Evolutionary conservation across 2,797 vertebrate genomes (phyloP).

Genomic region (Syncerus caffer): DNA sequence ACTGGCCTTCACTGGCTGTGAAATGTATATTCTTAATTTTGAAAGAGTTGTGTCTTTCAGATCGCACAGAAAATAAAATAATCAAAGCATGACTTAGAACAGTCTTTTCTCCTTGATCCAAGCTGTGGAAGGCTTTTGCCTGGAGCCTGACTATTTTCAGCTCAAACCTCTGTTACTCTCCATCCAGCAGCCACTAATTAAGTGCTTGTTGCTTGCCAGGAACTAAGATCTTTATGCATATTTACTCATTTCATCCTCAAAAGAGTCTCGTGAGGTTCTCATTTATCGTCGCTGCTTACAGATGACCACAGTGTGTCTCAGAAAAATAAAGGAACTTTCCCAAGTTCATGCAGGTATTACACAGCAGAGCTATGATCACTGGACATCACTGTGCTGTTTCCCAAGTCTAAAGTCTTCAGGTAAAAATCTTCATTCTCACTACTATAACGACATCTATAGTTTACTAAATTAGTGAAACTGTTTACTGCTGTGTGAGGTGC

Average conservation of each 20-base stretch:
- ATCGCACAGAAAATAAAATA: neutral
- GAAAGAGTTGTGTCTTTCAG: neutral
- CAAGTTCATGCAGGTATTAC: neutral
- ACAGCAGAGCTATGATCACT: neutral
- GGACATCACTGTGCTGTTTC: neutral
- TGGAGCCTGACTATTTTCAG: neutral
- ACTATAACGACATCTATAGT: neutral
- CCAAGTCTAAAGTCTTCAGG: neutral
- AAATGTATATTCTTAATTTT: neutral
- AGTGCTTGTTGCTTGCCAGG: conserved; percentile 4
- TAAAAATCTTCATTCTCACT: neutral
- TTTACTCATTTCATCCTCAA: neutral
- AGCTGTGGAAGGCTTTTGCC: neutral
- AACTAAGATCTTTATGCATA: neutral
- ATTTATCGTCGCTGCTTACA: neutral
- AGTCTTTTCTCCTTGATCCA: neutral
- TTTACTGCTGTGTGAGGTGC: neutral
- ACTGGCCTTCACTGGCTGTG: neutral
- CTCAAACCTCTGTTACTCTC: conserved; percentile 15
- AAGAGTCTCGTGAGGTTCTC: neutral
- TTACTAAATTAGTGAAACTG: conserved; percentile 25
- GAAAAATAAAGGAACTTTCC: neutral
- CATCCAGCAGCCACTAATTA: neutral
- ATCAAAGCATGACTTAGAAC: conserved; percentile 11
- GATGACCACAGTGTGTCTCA: neutral